phyloP scores from a whole-genome alignment of 2,888 invertebrate species.

The Calameuta pallipes region DNA sequence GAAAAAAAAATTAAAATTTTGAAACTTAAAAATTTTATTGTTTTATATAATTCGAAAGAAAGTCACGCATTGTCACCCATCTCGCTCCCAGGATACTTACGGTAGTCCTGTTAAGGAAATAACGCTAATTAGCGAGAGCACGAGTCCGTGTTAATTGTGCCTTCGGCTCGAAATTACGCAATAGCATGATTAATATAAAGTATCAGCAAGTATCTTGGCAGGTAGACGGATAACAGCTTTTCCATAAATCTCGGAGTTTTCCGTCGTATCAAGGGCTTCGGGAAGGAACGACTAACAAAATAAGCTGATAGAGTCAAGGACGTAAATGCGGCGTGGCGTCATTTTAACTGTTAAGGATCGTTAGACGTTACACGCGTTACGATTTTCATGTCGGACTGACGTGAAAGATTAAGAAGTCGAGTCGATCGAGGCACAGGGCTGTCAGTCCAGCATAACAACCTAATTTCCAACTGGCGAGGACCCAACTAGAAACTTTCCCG shows the following conservation, averaged over 20 bases:
- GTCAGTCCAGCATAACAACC: constrained; percentile 20
- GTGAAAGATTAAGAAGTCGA: background rate
- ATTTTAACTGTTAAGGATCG: background rate
- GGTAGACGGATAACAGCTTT: background rate
- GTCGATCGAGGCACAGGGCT: constrained; percentile 16
- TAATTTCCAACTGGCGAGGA: constrained; percentile 11
- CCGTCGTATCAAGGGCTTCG: constrained; percentile 6
- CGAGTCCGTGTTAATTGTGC: background rate
- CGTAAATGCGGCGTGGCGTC: background rate
- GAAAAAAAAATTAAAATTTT: background rate
- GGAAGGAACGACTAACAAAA: background rate
- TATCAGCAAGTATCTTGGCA: background rate
- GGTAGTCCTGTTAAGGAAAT: background rate
- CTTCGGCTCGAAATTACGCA: background rate
- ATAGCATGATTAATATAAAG: background rate
- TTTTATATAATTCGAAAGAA: background rate
- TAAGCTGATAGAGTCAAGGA: background rate
- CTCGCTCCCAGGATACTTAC: background rate
- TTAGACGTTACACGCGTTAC: background rate
- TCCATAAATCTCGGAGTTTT: background rate
- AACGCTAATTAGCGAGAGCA: background rate
- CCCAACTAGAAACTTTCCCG: background rate
- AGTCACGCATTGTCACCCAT: background rate
- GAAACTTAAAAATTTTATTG: background rate
- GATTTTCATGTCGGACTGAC: background rate